Conservation (phyloP, 2,113 vertebrate genomes). For the Rynchops niger region DNA sequence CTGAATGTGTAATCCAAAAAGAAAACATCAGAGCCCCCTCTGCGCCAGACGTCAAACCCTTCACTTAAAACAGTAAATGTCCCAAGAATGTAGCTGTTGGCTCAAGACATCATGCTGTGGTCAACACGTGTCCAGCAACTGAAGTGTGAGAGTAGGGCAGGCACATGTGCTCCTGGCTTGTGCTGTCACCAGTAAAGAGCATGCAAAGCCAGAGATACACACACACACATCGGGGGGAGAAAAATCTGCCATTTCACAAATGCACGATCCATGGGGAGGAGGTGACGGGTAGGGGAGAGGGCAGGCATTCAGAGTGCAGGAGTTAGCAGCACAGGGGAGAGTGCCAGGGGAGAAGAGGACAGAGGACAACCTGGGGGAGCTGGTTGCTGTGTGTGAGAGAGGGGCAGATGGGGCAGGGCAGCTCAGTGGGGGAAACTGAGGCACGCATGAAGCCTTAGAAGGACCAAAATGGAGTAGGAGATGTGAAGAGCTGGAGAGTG, state of each 20-base stretch:
- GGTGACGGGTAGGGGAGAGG: not conserved
- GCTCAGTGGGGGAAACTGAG: not conserved
- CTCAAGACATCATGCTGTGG: not conserved
- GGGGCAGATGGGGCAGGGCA: not conserved
- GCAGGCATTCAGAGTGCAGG: not conserved
- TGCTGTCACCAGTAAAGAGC: not conserved
- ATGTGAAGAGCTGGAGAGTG: not conserved
- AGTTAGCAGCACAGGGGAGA: not conserved
- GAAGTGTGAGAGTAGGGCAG: not conserved
- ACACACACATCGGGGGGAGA: fast-evolving
- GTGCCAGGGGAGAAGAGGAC: not conserved
- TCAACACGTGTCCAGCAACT: not conserved
- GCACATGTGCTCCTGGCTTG: not conserved
- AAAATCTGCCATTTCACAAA: not conserved
- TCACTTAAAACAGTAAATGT: not conserved
- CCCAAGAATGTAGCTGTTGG: not conserved
- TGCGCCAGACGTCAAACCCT: not conserved
- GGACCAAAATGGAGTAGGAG: not conserved
- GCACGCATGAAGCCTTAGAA: not conserved
- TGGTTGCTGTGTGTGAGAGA: not conserved
- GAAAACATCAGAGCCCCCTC: not conserved
- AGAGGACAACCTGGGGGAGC: not conserved
- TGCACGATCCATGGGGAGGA: not conserved
- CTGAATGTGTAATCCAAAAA: not conserved
- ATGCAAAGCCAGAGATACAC: not conserved